Base-by-base conservation (phyloP, 2,797 vertebrate genomes). In the Crenichthys baileyi region DNA sequence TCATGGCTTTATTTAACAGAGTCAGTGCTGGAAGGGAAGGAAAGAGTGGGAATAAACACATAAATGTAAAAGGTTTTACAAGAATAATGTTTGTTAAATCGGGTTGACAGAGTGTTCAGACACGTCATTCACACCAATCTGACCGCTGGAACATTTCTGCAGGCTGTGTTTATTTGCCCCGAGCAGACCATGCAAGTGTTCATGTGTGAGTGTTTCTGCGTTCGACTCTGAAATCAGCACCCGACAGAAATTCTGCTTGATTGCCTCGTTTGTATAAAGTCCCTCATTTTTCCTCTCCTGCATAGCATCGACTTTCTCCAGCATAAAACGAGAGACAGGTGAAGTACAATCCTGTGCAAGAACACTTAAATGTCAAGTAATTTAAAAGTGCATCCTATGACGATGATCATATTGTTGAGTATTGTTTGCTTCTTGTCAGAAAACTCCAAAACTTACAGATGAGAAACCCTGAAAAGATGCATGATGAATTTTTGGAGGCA, bases 1-100 rank as follows among this genome's bases (percentile, higher is more conserved):
- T 36, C 77, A n/a, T 55, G 31, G 73, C 26, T 2, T 61, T 77
- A n/a, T 76, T 78, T 31, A 71, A 68, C 61, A 85, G 26, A 71
- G n/a, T 22, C 20, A 13, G 51, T 60, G 73, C 60, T 79, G 20
- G 41, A 74, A 74, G 53, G 18, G 26, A 20, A 16, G 20, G 22
- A 79, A 60, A 63, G 39, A 22, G 8, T 1, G 22, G 24, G n/a
- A 46, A 74, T 24, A 76, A 84, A 67, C 16, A 78, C 63, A 26
- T 48, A 60, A 58, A 44, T 70, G 31, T 41, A 22, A 56, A 73
- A 50, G 15, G 11, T 68, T 84, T 80, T 22, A 56, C n/a, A 12
- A 8, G 5, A 50, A 71, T n/a, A 68, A 60, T 80, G 65, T 76
- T 76, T 60, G 39, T 70, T 76, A 24, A 75, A 56, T 24, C 55